A percentile compares a stretch with the other conserved stretches of the same genome.
These are phyloP conservation scores for Agonopterix heracliana DNA, from an alignment of 2,888 invertebrate species.

Conservation along the genomic window DNA sequence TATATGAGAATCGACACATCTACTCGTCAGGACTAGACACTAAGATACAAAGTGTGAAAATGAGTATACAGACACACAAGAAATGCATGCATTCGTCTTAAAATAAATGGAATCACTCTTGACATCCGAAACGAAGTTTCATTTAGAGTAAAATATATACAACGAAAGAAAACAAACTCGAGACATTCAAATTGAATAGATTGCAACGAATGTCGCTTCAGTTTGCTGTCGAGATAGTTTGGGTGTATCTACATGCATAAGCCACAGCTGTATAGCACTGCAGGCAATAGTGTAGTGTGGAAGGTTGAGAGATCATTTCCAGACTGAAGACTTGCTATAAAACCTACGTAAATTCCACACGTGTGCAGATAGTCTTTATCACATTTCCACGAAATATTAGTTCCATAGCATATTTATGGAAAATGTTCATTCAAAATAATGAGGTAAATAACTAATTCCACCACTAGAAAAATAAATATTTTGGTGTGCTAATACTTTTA, in stretches of 20 bases:
- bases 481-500: constrained; percentile 71
- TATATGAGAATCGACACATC: constrained; percentile 64
- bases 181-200: constrained; percentile 15
- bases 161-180: constrained; percentile 30
- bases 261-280: not conserved
- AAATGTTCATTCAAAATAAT: constrained; percentile 29
- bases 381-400: constrained; percentile 26
- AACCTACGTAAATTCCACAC: not conserved
- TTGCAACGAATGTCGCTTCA: constrained; percentile 7
- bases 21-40: constrained; percentile 70
- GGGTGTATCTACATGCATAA: not conserved
- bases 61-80: constrained; percentile 71
- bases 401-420: constrained; percentile 34
- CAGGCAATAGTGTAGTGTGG: not conserved
- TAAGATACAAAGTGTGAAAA: constrained; percentile 59
- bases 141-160: constrained; percentile 56
- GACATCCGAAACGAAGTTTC: constrained; percentile 52
- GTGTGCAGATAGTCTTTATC: constrained; percentile 22
- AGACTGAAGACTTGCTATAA: constrained; percentile 3
- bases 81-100: constrained; percentile 75
- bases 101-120: constrained; percentile 73
- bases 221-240: not conserved
- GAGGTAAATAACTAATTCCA: constrained; percentile 30
- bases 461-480: constrained; percentile 58
- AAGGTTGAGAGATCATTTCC: constrained; percentile 12